Percentiles rank a stretch among this genome's conserved stretches.
phyloP scores from a whole-genome alignment of 2,888 invertebrate genomes.

The Chloroclystis v-ata region DNA sequence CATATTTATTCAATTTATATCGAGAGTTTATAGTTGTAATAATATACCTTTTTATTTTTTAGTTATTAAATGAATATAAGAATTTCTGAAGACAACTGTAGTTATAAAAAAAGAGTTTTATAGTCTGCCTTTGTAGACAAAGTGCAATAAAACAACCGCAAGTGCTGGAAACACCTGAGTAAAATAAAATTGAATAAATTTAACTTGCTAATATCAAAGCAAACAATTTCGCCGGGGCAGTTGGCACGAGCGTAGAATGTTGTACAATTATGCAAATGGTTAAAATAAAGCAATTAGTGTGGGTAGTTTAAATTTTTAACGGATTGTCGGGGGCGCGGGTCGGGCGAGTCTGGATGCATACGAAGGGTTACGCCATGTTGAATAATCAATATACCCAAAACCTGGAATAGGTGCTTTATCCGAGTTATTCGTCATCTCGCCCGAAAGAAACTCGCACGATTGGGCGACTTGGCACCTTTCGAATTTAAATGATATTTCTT shows the following conservation, averaged over 20 bases:
- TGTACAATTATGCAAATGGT: slow-evolving; percentile 39
- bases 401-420: too few species aligned
- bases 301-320: slow-evolving; percentile 30
- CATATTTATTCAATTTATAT: too few species aligned
- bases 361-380: slow-evolving; percentile 12
- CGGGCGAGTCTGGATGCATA: slow-evolving; percentile 15
- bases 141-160: slow-evolving; percentile 4
- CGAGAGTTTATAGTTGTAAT: too few species aligned
- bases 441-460: too few species aligned
- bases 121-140: background rate
- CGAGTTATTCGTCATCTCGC: too few species aligned
- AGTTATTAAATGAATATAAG: too few species aligned
- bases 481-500: too few species aligned
- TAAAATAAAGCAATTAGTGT: slow-evolving; percentile 42
- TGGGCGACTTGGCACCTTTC: too few species aligned
- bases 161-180: slow-evolving; percentile 7
- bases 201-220: slow-evolving; percentile 22
- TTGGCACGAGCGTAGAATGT: slow-evolving; percentile 29
- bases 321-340: slow-evolving; percentile 15
- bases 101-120: background rate
- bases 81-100: too few species aligned
- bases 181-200: slow-evolving; percentile 19
- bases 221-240: slow-evolving; percentile 26
- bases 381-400: slow-evolving; percentile 2
- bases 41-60: too few species aligned